Evolutionary conservation across 2,797 vertebrate genomes (phyloP), one percentile per base, ranked within the genome.

Genomic region (Sternotherus odoratus): DNA sequence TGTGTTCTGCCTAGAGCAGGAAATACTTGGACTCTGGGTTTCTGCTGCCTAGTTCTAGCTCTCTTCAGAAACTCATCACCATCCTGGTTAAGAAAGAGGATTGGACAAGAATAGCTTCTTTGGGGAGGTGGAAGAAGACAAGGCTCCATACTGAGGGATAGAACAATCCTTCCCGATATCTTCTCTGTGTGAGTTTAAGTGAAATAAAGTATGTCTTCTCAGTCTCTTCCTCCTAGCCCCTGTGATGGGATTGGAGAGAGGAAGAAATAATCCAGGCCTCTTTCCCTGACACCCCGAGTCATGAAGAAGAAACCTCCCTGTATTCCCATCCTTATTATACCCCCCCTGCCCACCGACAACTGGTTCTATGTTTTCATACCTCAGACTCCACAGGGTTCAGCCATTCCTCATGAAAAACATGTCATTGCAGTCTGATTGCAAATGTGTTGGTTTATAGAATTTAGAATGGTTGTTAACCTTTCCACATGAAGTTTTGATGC

Each of bases 151-250:
- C 80, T 79, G 86, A 91, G 91, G 93, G n/a, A 93, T 56, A 95
- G 94, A 94, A 94, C 82, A 94, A 43, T 30, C 86, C 82, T 93
- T 82, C 82, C 39, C 54, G 54, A 39, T 91, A 26, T 87, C 87
- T 91, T 91, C 51, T 90, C 36, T 90, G 28, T 88, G 57, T 90
- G 36, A 39, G 21, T 69, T 69, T 39, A 90, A 93, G 77, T 53
- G 90, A 86, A 96, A 88, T 36, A 88, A 94, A 96, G 89, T 36
- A 21, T 88, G 12, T 90, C 96, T 95, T 91, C 86, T 48, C 89
- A 89, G 87, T 93, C 81, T 79, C 75, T 80, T 56, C 51, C 53
- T 66, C 49, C 87, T 57, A 83, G 93, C 90, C 93, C 81, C 16
- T 53, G 90, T 94, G 78, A 86, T 86, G 82, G 90, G 93, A 84